Conservation (phyloP, 2,797 vertebrate genomes). For the Microtus californicus region DNA sequence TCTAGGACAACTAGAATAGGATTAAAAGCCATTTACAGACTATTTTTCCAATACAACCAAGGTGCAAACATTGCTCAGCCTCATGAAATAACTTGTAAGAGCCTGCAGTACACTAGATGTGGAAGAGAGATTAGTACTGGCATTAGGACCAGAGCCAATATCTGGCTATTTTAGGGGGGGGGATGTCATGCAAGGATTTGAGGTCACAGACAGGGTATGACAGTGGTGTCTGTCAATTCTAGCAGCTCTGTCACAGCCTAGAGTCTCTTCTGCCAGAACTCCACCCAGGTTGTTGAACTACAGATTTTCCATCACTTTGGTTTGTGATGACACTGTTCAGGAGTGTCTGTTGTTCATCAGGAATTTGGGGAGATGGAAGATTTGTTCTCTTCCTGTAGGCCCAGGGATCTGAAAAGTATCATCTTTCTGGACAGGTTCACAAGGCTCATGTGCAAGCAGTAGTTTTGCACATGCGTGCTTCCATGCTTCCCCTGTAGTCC, state of each 20-base stretch:
- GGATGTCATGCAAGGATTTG: background rate
- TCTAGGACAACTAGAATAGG: background rate
- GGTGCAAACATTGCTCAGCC: background rate
- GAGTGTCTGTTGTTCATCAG: constrained; percentile 74
- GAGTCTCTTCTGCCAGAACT: background rate
- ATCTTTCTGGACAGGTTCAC: constrained; percentile 64
- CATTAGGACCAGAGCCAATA: background rate
- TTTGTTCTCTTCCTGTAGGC: constrained; percentile 69
- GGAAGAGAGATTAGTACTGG: background rate
- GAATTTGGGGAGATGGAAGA: constrained; percentile 65
- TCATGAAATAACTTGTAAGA: background rate
- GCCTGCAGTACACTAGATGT: background rate
- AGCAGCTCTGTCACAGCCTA: background rate
- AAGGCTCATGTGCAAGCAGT: constrained; percentile 5
- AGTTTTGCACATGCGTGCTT: background rate
- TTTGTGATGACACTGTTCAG: constrained; percentile 67
- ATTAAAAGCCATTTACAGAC: background rate
- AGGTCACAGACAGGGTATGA: background rate
- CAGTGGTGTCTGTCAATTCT: background rate
- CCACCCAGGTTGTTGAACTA: background rate
- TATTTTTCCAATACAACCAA: constrained; percentile 36
- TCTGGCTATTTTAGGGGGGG: background rate
- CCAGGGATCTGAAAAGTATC: constrained; percentile 67
- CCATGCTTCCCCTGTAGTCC: background rate
- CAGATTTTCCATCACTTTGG: constrained; percentile 27